These are phyloP conservation scores for Coecobrya sp. DNA, from an alignment of 2,888 invertebrate species.

Conservation along the genomic window DNA sequence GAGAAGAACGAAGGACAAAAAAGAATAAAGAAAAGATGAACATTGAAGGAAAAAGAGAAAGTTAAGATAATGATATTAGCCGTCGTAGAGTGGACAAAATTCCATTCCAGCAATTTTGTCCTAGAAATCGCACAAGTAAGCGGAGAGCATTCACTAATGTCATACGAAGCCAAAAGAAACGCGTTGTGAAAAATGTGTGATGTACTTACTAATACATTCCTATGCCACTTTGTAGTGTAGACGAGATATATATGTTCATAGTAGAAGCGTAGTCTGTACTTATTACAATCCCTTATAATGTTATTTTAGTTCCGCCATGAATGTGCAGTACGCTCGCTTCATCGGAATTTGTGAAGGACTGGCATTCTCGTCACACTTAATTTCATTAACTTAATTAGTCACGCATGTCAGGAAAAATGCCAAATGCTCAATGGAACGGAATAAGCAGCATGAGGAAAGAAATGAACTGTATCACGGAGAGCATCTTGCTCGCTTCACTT, in stretches of 20 bases:
- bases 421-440: conserved; percentile 35
- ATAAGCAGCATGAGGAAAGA: neutral
- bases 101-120: conserved; percentile 26
- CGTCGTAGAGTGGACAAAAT: conserved; percentile 18
- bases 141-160: neutral
- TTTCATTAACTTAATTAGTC: conserved; percentile 66
- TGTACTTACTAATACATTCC: neutral
- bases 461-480: neutral
- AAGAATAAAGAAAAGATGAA: neutral
- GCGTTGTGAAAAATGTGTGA: neutral
- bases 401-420: conserved; percentile 33
- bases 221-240: neutral
- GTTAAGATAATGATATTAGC: conserved; percentile 40
- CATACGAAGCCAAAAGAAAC: conserved; percentile 6
- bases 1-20: neutral
- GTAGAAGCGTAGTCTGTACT: neutral
- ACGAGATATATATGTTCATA: neutral
- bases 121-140: conserved; percentile 7
- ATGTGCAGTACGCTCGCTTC: neutral
- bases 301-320: neutral
- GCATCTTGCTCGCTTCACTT: too few relatives aligned
- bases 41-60: neutral
- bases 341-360: neutral
- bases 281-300: neutral
- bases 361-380: conserved; percentile 40